Evolutionary conservation across 2,113 vertebrate genomes (phyloP).

Genomic region (Geococcyx californianus): DNA sequence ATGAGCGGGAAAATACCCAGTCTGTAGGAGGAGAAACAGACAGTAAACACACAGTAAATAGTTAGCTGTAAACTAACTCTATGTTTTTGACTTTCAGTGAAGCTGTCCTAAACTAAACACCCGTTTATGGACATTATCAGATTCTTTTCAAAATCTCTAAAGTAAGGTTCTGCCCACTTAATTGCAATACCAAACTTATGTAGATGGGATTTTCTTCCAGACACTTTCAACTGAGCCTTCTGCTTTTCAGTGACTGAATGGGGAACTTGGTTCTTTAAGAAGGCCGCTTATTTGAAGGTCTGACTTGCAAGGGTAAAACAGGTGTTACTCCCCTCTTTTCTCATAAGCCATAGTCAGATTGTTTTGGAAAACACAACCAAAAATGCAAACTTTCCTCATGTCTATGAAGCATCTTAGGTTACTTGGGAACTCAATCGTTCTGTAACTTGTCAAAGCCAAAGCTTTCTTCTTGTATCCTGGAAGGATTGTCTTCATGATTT

Average conservation of each 20-base stretch:
- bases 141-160: not conserved
- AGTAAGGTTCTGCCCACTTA: not conserved
- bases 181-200: fast-evolving
- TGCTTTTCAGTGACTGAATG: not conserved
- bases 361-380: not conserved
- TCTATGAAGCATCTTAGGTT: not conserved
- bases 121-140: not conserved
- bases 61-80: not conserved
- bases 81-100: not conserved
- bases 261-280: not conserved
- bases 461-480: not conserved
- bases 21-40: not conserved
- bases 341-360: not conserved
- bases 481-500: not conserved
- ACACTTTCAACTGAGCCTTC: not conserved
- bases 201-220: not conserved
- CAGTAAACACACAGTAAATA: not conserved
- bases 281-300: not conserved
- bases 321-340: not conserved
- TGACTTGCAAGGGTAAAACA: not conserved
- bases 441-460: not conserved
- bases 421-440: not conserved
- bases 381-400: not conserved
- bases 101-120: not conserved
- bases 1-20: not conserved